Evolutionary conservation across 2,113 vertebrate species (phyloP).

Genomic region (Macheiramphus alcinus): DNA sequence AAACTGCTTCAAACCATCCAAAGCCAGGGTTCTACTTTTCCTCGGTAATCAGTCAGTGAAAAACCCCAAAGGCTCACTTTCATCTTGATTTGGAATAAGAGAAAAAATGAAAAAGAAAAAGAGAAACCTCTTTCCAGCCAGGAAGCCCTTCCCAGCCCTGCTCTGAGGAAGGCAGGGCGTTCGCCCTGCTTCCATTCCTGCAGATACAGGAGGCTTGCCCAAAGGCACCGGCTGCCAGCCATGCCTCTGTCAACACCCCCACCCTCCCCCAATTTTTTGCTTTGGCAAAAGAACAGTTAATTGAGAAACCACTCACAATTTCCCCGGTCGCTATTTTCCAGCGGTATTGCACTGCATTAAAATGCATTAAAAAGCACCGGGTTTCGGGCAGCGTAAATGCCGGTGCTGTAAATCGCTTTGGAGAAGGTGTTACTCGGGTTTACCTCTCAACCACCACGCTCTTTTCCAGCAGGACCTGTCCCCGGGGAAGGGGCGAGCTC

Average conservation of each 20-base stretch:
- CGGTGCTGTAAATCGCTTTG: rapidly evolving
- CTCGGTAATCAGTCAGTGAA: background rate
- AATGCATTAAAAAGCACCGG: rapidly evolving
- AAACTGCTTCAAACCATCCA: background rate
- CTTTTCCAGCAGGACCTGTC: background rate
- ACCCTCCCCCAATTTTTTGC: background rate
- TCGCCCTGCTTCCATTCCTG: background rate
- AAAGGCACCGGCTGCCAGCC: background rate
- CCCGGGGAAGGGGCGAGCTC: background rate
- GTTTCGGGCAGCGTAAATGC: background rate
- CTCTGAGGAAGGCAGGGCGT: background rate
- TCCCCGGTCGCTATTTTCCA: rapidly evolving
- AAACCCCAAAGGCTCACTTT: background rate
- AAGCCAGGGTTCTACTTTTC: background rate
- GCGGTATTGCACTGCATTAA: background rate
- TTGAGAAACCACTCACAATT: background rate
- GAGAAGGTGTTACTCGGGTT: background rate
- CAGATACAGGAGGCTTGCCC: background rate
- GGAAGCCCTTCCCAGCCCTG: background rate
- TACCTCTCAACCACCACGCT: background rate
- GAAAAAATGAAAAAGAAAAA: background rate
- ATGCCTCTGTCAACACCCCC: background rate
- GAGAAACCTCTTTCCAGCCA: background rate
- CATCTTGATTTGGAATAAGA: background rate
- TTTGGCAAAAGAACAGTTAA: background rate